Percentiles rank a stretch among this genome's conserved stretches.
phyloP scores from a whole-genome alignment of 2,113 vertebrate genomes.

The Origma solitaria region DNA sequence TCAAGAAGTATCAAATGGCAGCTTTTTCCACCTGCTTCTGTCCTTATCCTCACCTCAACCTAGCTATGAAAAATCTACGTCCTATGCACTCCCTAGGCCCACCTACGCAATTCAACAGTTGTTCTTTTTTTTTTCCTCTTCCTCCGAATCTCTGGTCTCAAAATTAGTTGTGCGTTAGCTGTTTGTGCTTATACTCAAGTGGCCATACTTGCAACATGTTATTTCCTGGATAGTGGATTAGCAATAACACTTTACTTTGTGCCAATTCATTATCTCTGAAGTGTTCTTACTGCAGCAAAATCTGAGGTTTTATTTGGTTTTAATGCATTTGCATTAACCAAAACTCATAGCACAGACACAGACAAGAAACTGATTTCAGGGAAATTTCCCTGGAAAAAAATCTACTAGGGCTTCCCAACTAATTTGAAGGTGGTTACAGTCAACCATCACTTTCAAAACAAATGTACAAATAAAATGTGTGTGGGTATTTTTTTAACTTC shows the following conservation, averaged over 20 bases:
- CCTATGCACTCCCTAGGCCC: background rate
- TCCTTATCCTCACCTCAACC: background rate
- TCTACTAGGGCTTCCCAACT: conserved; percentile 11
- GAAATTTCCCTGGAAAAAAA: background rate
- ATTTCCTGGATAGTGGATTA: conserved; percentile 49
- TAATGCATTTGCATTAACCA: conserved; percentile 22
- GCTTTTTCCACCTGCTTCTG: background rate
- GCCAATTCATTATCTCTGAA: conserved; percentile 57
- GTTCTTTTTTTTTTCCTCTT: background rate
- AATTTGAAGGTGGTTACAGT: conserved; percentile 13
- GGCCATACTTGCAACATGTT: background rate
- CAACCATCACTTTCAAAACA: conserved; percentile 36
- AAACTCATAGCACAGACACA: conserved; percentile 29
- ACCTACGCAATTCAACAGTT: background rate
- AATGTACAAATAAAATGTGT: conserved; percentile 16
- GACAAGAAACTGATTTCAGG: background rate
- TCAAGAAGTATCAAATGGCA: background rate
- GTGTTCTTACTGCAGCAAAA: conserved; percentile 65
- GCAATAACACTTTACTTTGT: conserved; percentile 59
- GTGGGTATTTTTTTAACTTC: conserved; percentile 56
- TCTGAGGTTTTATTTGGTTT: conserved; percentile 38
- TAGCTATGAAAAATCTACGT: background rate
- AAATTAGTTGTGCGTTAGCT: background rate
- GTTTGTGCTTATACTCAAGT: background rate
- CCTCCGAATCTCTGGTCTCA: background rate